A percentile compares a stretch with the other conserved stretches of the same genome.
Conservation (phyloP, 1,140 invertebrate genomes). For the Ostrea edulis region DNA sequence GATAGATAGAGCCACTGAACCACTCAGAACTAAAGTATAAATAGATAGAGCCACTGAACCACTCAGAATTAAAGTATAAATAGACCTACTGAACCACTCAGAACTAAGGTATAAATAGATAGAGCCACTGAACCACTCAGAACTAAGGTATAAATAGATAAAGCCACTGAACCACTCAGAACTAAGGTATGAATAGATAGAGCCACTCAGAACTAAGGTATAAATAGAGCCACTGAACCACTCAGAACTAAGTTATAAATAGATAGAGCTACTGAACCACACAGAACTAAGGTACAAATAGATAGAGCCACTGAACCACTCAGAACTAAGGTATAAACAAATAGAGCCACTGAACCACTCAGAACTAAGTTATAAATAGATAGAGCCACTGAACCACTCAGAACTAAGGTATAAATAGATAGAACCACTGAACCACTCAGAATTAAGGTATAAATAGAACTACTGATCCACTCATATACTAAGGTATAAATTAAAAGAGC, state of each 20-base stretch:
- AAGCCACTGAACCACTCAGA: constrained; percentile 93
- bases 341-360: constrained; percentile 89
- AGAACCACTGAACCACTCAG: constrained; percentile 90
- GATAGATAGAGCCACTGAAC: constrained; percentile 86
- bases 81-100: constrained; percentile 89
- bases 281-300: constrained; percentile 87
- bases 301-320: constrained; percentile 88
- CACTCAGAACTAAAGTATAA: constrained; percentile 87
- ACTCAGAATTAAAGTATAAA: constrained; percentile 85
- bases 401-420: constrained; percentile 84
- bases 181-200: constrained; percentile 82
- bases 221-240: constrained; percentile 86
- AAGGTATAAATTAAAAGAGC: constrained; percentile 79
- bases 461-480: constrained; percentile 92
- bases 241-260: constrained; percentile 85
- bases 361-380: constrained; percentile 84
- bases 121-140: constrained; percentile 91
- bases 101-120: constrained; percentile 84
- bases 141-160: constrained; percentile 81
- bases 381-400: constrained; percentile 89
- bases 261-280: constrained; percentile 92
- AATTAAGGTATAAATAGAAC: constrained; percentile 81
- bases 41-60: constrained; percentile 88
- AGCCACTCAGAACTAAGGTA: constrained; percentile 91
- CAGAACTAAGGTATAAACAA: constrained; percentile 84